Conservation (phyloP, 1,140 invertebrate genomes). For the Penaeus japonicus region DNA sequence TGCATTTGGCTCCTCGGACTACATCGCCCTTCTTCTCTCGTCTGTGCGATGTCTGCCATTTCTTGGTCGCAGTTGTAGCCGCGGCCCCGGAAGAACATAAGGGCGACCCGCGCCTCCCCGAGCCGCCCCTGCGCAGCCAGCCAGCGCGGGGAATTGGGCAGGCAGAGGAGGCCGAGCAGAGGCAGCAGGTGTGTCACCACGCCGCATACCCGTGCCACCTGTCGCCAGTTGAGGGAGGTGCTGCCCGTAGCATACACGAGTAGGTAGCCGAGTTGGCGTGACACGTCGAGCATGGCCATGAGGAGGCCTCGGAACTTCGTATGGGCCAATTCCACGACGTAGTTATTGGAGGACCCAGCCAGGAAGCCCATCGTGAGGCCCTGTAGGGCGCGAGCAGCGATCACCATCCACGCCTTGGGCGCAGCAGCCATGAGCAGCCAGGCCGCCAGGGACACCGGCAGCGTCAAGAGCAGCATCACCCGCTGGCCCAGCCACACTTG, state of each 20-base stretch:
- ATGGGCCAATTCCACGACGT: conserved; percentile 25
- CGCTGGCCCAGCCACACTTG: conserved; percentile 40
- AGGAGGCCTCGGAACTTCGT: conserved; percentile 12
- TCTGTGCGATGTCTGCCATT: background rate
- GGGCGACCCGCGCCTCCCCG: background rate
- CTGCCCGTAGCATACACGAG: conserved; percentile 11
- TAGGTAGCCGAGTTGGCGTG: conserved; percentile 10
- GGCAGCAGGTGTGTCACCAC: conserved; percentile 11
- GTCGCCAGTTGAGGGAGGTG: conserved; percentile 1
- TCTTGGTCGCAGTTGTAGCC: conserved; percentile 7
- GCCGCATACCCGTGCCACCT: conserved; percentile 19
- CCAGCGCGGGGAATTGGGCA: conserved; percentile 32
- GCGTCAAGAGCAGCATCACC: conserved; percentile 14
- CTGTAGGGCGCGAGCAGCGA: conserved; percentile 6
- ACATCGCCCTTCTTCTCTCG: background rate
- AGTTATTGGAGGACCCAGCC: conserved; percentile 23
- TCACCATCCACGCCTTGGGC: background rate
- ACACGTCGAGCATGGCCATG: background rate
- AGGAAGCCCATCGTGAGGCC: conserved; percentile 28
- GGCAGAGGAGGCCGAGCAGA: conserved; percentile 18
- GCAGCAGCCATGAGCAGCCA: conserved; percentile 23
- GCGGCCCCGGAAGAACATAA: conserved; percentile 26
- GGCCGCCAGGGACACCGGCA: conserved; percentile 20
- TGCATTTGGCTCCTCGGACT: background rate
- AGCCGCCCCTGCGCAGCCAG: background rate